Base-by-base conservation (phyloP, 2,113 vertebrate species). In the Menidia beryllina region DNA sequence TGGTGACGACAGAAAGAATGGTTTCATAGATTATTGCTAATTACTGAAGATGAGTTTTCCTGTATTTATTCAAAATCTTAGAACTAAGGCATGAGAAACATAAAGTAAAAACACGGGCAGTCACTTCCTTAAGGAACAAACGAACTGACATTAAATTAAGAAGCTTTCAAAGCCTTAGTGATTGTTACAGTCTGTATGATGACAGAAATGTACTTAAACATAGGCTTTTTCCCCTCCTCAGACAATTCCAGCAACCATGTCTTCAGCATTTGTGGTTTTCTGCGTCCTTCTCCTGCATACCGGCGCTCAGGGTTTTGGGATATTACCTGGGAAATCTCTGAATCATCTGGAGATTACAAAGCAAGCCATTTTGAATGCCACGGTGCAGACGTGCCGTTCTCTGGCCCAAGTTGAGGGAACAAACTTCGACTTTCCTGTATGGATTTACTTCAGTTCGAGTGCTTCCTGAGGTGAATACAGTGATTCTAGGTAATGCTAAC, bases 291-390 rank as follows among this genome's bases (percentile, higher is more conserved):
- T 91, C n/a, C 57, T 87, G 54, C 57, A 36, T 9, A 45, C 41
- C 7, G 79, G 75, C 19, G 77, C 57, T 30, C 69, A 24, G 21
- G 77, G 77, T 0, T 91, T 91, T 62, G 77, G 5, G 2, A 78
- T 86, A 17, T 14, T 82, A 24, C 66, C 77, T 0, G 78, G 69
- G 7, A 4, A 56, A 0, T 81, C 79, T 17, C 20, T 62, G 30
- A 82, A 6, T 61, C 90, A 91, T 65, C 47, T 14, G 58, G 59
- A 86, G 9, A 91, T 91, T 36, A 91, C 90, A 0, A 43, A 72
- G 43, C 38, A 4, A 2, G 90, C 82, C 0, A 34, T 91, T 15
- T 64, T 89, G 7, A 80, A 84, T 19, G 61, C 36, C 14, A 82
- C 83, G 1, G 55, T 85, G 6, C 65, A 79, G 27, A 77, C 56